phyloP scores from a whole-genome alignment of 2,797 vertebrate genomes.

The Chaetophractus vellerosus region DNA sequence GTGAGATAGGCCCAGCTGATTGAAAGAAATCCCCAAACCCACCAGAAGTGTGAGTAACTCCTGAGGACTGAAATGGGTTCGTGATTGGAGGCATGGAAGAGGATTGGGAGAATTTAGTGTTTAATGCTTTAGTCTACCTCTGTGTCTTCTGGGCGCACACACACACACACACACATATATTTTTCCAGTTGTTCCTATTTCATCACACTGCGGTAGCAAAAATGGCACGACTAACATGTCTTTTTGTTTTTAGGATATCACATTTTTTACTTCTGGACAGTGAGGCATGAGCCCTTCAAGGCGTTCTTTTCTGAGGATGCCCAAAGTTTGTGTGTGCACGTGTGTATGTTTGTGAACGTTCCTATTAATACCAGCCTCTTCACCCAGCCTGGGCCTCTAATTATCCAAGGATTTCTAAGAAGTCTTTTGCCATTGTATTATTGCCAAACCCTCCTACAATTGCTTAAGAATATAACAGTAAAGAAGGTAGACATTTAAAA shows the following conservation, averaged over 20 bases:
- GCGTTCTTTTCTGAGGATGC: not conserved
- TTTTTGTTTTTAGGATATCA: not conserved
- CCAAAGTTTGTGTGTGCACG: not conserved
- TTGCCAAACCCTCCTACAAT: not conserved
- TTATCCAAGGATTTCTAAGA: conserved; percentile 34
- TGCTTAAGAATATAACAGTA: not conserved
- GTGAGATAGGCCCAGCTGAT: not conserved
- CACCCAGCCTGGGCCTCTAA: not conserved
- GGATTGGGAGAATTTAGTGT: not conserved
- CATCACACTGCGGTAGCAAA: not conserved
- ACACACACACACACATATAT: fast-evolving
- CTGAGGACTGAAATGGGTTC: not conserved
- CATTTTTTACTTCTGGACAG: not conserved
- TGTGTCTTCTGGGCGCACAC: not conserved
- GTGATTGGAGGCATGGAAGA: no score
- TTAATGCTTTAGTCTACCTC: not conserved
- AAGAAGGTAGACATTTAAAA: not conserved
- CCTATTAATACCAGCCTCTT: not conserved
- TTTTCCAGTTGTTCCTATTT: not conserved
- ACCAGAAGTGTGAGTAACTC: not conserved
- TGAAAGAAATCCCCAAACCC: not conserved
- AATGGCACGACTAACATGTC: no score
- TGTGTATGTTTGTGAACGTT: not conserved
- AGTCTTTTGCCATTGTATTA: not conserved
- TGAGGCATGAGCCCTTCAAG: not conserved